Evolutionary conservation across 2,113 vertebrate genomes (phyloP).

Genomic region (Apaloderma vittatum): DNA sequence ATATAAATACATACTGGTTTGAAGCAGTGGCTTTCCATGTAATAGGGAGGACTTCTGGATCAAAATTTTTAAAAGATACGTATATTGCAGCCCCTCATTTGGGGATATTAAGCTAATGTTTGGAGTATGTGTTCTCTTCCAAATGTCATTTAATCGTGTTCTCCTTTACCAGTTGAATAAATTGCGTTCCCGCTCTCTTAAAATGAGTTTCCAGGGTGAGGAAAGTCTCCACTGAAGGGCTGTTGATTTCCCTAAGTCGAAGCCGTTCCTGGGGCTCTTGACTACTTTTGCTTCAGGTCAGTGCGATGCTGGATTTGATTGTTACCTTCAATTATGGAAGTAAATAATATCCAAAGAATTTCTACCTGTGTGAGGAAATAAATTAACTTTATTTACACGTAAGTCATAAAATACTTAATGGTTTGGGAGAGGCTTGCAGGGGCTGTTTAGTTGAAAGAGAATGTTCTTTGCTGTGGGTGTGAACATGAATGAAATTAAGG

Average conservation of each 20-base stretch:
- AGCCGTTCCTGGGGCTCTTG: neutral
- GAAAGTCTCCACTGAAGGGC: neutral
- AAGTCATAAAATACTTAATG: neutral
- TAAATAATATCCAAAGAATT: neutral
- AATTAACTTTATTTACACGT: neutral
- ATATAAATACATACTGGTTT: neutral
- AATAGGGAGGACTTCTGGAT: neutral
- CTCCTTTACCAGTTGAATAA: neutral
- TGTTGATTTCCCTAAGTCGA: neutral
- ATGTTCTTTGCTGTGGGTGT: neutral
- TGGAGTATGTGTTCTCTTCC: neutral
- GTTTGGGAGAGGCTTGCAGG: neutral
- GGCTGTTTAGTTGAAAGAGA: neutral
- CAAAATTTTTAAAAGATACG: neutral
- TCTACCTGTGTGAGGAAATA: neutral
- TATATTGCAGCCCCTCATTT: neutral
- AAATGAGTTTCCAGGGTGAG: neutral
- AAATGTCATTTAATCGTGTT: neutral
- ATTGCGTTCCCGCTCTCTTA: neutral
- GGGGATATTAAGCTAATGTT: neutral
- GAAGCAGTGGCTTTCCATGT: neutral
- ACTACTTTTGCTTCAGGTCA: neutral
- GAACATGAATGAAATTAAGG: neutral
- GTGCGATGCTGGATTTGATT: neutral
- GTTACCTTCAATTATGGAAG: neutral